Percentiles rank a stretch among this genome's conserved stretches.
These are phyloP conservation scores for Hirundo rustica DNA, from an alignment of 2,797 vertebrate species.

Conservation along the genomic window DNA sequence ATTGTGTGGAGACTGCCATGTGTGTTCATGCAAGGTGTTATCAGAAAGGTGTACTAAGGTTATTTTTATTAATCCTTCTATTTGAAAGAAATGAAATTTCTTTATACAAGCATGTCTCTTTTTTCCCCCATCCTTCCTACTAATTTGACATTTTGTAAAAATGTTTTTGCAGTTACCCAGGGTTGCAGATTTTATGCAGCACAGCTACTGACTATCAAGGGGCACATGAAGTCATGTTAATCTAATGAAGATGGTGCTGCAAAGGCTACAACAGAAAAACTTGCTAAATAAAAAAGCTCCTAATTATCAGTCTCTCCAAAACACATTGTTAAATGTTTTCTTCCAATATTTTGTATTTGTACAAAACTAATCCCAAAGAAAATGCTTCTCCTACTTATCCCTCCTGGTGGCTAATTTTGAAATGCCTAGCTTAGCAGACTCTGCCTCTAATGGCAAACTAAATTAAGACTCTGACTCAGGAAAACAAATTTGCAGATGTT, in stretches of 20 bases:
- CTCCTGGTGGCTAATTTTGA: conserved; percentile 27
- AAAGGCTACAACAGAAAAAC: background rate
- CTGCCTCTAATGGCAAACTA: background rate
- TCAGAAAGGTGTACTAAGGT: background rate
- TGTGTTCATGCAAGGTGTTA: background rate
- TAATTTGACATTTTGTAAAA: background rate
- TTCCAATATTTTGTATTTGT: background rate
- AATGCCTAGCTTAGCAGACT: conserved; percentile 31
- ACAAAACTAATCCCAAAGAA: background rate
- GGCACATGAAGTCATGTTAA: background rate
- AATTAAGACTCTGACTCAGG: background rate
- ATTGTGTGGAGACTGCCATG: background rate
- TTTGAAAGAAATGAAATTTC: background rate
- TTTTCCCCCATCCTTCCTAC: background rate
- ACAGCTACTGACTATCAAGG: background rate
- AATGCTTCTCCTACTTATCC: background rate
- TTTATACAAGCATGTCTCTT: background rate
- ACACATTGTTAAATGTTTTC: background rate
- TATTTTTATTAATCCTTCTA: background rate
- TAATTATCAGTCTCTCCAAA: background rate
- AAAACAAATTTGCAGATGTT: background rate
- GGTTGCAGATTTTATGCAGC: background rate
- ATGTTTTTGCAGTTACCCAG: background rate
- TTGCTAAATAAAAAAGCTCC: background rate
- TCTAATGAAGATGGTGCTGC: background rate